Conservation (phyloP, 2,888 invertebrate species). For the Dolichopus griseipennis region DNA sequence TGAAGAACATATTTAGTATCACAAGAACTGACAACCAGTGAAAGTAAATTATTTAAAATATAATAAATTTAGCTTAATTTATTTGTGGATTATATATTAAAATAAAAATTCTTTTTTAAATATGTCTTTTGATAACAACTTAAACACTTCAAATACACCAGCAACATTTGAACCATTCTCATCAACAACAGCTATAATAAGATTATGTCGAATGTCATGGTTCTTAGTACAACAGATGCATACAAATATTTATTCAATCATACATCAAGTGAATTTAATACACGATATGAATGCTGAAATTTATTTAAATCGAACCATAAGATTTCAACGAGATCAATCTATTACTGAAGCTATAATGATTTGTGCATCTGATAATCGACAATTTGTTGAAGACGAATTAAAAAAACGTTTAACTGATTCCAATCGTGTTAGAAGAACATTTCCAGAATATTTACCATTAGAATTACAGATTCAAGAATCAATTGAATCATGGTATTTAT, state of each 20-base stretch:
- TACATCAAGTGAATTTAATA: background rate
- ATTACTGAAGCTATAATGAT: background rate
- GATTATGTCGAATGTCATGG: background rate
- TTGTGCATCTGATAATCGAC: conserved; percentile 3
- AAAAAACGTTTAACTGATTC: background rate
- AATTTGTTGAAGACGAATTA: conserved; percentile 7
- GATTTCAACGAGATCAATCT: background rate
- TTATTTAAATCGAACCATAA: background rate
- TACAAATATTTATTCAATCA: background rate
- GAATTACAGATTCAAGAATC: background rate
- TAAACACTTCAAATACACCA: too few species aligned
- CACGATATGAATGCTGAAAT: background rate
- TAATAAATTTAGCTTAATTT: too few species aligned
- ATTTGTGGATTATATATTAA: too few species aligned
- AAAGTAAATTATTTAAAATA: too few species aligned
- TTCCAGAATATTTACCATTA: background rate
- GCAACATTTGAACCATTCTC: too few species aligned
- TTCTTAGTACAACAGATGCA: background rate
- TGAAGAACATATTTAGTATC: too few species aligned
- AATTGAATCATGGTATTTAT: background rate
- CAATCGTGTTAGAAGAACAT: background rate
- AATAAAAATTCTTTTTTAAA: too few species aligned
- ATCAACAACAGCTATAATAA: background rate
- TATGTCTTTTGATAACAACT: too few species aligned
- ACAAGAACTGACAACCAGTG: too few species aligned